Conservation (phyloP, 2,113 vertebrate species). For the Rhagologus leucostigma region DNA sequence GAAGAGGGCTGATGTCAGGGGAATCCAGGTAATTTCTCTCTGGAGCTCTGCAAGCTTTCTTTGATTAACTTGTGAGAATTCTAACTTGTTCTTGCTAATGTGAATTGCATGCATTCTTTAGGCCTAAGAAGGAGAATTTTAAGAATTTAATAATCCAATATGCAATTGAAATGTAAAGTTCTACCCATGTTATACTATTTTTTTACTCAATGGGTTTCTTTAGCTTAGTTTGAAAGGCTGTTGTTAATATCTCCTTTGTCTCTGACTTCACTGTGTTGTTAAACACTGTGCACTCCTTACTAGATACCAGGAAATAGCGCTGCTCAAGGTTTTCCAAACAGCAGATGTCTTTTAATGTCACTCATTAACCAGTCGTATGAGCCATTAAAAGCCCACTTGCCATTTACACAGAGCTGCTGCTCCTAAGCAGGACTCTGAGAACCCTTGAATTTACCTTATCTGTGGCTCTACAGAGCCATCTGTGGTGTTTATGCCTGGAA, state of each 20-base stretch:
- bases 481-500: not conserved
- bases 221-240: not conserved
- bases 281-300: not conserved
- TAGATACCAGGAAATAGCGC: not conserved
- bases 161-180: not conserved
- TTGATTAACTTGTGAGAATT: not conserved
- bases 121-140: not conserved
- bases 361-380: conserved; percentile 28
- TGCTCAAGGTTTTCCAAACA: conserved; percentile 3
- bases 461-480: not conserved
- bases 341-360: not conserved
- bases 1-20: not conserved
- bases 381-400: not conserved
- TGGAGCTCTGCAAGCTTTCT: not conserved
- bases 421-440: not conserved
- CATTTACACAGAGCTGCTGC: not conserved
- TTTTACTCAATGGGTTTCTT: not conserved
- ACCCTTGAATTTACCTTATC: not conserved
- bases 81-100: not conserved
- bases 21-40: not conserved
- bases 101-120: not conserved
- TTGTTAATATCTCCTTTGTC: not conserved
- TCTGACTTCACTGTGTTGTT: not conserved
- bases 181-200: rapidly evolving
- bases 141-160: not conserved